These are phyloP conservation scores for Choristoneura fumiferana DNA, from an alignment of 1,140 invertebrate genomes.

Conservation along the genomic window DNA sequence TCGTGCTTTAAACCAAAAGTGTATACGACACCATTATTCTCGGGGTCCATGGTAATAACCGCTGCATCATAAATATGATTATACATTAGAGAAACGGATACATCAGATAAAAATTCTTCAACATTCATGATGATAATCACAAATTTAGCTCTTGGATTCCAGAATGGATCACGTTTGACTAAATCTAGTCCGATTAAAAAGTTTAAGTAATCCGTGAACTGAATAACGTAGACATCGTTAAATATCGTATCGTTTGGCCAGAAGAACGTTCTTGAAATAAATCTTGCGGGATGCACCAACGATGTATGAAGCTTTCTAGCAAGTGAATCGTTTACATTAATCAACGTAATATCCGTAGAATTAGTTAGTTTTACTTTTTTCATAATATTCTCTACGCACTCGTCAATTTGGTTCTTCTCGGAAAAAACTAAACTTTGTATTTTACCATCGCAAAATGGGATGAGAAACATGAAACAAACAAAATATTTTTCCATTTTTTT, in stretches of 20 bases:
- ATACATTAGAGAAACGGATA: slow-evolving; percentile 13
- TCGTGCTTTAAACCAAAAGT: slow-evolving; percentile 18
- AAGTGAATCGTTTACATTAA: slow-evolving; percentile 23
- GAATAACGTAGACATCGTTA: slow-evolving; percentile 26
- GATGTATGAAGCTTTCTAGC: background rate
- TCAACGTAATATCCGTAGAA: slow-evolving; percentile 16
- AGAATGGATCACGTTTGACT: slow-evolving; percentile 24
- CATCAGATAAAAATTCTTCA: background rate
- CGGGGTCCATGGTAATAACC: slow-evolving; percentile 15
- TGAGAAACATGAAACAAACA: background rate
- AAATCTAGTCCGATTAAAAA: slow-evolving; percentile 21
- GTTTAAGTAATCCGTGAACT: slow-evolving; percentile 20
- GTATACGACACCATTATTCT: slow-evolving; percentile 19
- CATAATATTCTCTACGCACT: background rate
- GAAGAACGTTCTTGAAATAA: slow-evolving; percentile 24
- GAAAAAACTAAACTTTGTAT: background rate
- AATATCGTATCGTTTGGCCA: slow-evolving; percentile 18
- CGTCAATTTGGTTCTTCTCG: background rate
- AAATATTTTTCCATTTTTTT: background rate
- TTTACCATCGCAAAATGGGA: background rate
- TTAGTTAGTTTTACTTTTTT: background rate
- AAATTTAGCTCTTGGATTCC: slow-evolving; percentile 34
- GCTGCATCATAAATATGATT: slow-evolving; percentile 24
- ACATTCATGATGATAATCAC: slow-evolving; percentile 24
- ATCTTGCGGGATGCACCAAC: slow-evolving; percentile 4